phyloP scores from a whole-genome alignment of 2,797 vertebrate genomes.

The Lemur catta region DNA sequence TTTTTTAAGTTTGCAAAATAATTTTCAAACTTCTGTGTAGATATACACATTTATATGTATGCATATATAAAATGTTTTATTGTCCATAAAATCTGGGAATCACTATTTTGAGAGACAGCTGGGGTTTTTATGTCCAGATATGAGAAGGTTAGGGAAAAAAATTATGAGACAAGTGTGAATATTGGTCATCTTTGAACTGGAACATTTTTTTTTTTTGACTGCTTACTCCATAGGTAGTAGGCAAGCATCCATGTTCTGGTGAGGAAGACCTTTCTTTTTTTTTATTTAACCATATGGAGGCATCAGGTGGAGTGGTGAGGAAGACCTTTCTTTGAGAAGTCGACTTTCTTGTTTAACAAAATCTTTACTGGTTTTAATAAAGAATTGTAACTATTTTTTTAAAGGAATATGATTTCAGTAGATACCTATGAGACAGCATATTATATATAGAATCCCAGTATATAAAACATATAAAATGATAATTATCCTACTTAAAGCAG shows the following conservation, averaged over 20 bases:
- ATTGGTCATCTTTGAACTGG: neutral
- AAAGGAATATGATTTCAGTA: neutral
- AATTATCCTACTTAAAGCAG: neutral
- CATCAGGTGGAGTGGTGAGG: neutral
- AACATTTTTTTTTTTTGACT: neutral
- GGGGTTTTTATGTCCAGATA: neutral
- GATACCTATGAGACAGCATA: neutral
- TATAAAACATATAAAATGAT: constrained; percentile 11
- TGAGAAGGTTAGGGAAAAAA: neutral
- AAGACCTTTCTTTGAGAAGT: neutral
- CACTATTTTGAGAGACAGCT: neutral
- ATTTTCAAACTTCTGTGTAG: neutral
- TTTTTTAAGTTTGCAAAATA: constrained; percentile 17
- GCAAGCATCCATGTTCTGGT: neutral
- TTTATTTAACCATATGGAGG: neutral
- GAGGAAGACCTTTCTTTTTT: neutral
- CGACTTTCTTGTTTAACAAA: neutral
- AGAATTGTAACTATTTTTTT: neutral
- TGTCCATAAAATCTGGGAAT: neutral
- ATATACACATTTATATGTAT: neutral
- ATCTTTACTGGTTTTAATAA: constrained; percentile 31
- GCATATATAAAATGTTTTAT: neutral
- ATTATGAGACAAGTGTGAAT: neutral
- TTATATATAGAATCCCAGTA: neutral
- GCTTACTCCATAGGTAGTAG: neutral